Evolutionary conservation across 2,113 vertebrate genomes (phyloP), one percentile per base, ranked within the genome.

Genomic region (Tyto alba): DNA sequence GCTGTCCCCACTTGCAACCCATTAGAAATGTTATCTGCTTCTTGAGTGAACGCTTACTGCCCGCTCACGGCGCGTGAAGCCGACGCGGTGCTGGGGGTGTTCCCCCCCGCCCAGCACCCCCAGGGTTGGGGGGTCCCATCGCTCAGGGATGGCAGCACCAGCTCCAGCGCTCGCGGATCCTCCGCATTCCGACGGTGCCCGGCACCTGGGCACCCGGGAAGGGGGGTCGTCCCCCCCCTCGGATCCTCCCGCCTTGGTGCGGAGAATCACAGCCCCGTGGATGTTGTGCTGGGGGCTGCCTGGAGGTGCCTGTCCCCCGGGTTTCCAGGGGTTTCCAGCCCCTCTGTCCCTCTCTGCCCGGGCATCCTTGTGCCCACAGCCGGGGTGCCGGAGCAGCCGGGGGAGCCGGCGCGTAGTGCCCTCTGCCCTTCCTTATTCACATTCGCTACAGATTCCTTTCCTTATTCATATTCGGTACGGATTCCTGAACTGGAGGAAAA

Each of bases 381-480:
- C 0, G 11, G 62, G 52, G 36, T 0, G 7, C 62, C 10, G 26
- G n/a, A 19, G 68, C 29, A 68, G 62, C 47, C 1, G 4, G 47
- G 25, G 16, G 9, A n/a, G 10, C 10, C 81, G 10, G 48, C 25
- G 0, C 13, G n/a, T 14, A 13, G 6, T 36, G 41, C 13, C 32
- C 89, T 20, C 19, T 9, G 45, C 45, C 82, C 2, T 8, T 18
- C 45, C 67, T 45, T 10, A 2, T 16, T 27, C 47, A 13, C 26
- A 9, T 16, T 60, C 12, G 8, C 0, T 4, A 8, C 0, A 0
- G 48, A 41, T 62, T 85, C 66, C 81, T 2, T 8, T 18, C 45
- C 67, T 45, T 8, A 2, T 16, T 30, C 47, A 15, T 29, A 9
- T 14, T 60, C 14, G 6, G 0, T 4, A 9, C 0, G 0, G 48